A percentile compares a stretch with the other conserved stretches of the same genome.
Evolutionary conservation across 2,113 vertebrate species (phyloP).

Genomic region (Asarcornis scutulata): DNA sequence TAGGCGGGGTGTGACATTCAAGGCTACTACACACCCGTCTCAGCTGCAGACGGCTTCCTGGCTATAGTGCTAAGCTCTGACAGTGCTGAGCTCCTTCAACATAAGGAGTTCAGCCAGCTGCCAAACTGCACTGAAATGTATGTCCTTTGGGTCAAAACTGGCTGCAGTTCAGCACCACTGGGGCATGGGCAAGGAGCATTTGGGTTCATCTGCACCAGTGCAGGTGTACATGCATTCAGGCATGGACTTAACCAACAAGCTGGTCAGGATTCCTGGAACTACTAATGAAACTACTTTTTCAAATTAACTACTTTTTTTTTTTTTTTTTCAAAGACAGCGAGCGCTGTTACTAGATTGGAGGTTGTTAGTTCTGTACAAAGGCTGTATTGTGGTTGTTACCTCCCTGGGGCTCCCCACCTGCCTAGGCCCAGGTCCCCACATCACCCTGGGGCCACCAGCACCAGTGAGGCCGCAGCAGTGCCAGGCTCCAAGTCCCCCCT

Average conservation of each 20-base stretch:
- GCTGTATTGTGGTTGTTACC: neutral
- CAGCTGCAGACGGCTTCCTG: rapidly evolving
- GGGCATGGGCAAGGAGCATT: neutral
- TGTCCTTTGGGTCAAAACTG: neutral
- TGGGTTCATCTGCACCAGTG: neutral
- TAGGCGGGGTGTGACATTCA: neutral
- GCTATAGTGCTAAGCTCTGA: rapidly evolving
- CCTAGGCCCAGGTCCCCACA: too few relatives aligned
- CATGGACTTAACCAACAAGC: neutral
- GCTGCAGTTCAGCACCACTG: neutral
- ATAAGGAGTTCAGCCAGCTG: rapidly evolving
- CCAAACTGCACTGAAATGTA: neutral
- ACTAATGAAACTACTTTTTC: neutral
- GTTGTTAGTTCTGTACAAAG: neutral
- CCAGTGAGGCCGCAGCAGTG: rapidly evolving
- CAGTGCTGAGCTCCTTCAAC: neutral
- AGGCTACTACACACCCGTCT: neutral
- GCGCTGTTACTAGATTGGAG: neutral
- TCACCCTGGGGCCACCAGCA: neutral
- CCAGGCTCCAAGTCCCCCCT: too few relatives aligned
- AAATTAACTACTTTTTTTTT: too few relatives aligned
- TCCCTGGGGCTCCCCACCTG: neutral
- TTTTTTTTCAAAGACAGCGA: neutral
- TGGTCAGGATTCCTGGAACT: neutral
- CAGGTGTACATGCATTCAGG: rapidly evolving